These are phyloP conservation scores for Falcaria lacertinaria DNA, from an alignment of 2,888 invertebrate genomes.

Conservation along the genomic window DNA sequence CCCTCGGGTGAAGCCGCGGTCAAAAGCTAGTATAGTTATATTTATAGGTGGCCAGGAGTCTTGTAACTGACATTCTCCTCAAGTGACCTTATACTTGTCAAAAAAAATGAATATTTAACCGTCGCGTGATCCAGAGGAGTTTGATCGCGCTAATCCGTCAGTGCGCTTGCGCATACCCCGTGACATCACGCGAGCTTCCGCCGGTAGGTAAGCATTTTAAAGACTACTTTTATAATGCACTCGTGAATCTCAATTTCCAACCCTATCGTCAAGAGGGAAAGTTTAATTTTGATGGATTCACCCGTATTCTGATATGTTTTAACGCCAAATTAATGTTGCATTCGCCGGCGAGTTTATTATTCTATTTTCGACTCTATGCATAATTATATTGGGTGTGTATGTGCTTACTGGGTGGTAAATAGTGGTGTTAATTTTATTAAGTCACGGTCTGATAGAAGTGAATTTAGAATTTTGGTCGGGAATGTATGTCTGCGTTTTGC, in stretches of 20 bases:
- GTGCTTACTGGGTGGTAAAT: slow-evolving; percentile 13
- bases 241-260: neutral
- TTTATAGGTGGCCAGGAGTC: too few species aligned
- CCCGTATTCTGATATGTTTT: neutral
- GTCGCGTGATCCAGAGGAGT: slow-evolving; percentile 45
- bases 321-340: neutral
- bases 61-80: too few species aligned
- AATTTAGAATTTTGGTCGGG: slow-evolving; percentile 38
- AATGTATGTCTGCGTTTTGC: slow-evolving; percentile 21
- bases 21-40: too few species aligned
- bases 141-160: slow-evolving; percentile 44
- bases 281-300: neutral
- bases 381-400: slow-evolving; percentile 9
- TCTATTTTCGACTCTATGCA: slow-evolving; percentile 20
- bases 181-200: slow-evolving; percentile 55
- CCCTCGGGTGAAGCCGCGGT: too few species aligned
- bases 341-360: slow-evolving; percentile 2
- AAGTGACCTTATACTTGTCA: slow-evolving; percentile 27
- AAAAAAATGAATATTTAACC: slow-evolving; percentile 36
- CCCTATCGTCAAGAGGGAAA: neutral
- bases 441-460: slow-evolving; percentile 47
- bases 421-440: slow-evolving; percentile 35
- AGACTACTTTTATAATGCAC: neutral
- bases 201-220: slow-evolving; percentile 43
- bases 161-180: slow-evolving; percentile 42